Percentiles rank a stretch among this genome's conserved stretches.
These are phyloP conservation scores for Chondrosia reniformis DNA, from an alignment of 37 sponge, comb jelly and placozoan species.

Conservation along the genomic window DNA sequence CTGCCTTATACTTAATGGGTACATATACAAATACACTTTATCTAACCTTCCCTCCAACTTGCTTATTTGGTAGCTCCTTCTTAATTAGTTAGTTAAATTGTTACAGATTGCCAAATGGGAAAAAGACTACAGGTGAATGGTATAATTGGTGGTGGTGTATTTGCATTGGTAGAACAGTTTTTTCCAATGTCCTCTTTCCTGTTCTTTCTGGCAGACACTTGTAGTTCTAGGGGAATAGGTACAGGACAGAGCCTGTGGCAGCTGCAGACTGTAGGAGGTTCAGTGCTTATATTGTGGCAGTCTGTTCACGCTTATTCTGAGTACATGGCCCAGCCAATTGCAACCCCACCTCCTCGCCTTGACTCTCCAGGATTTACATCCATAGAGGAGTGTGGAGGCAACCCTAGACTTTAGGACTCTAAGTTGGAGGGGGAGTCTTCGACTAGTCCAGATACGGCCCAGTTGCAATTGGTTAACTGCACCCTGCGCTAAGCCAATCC, in stretches of 20 bases:
- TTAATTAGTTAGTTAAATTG: neutral
- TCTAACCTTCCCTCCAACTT: too few relatives aligned
- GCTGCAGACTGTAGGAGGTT: constrained; percentile 1
- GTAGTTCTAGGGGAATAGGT: neutral
- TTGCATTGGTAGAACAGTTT: too few relatives aligned
- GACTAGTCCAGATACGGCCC: neutral
- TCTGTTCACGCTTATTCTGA: neutral
- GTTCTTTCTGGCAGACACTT: neutral
- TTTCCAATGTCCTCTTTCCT: neutral
- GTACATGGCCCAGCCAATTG: neutral
- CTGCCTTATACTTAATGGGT: too few relatives aligned
- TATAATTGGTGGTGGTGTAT: neutral
- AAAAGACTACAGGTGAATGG: neutral
- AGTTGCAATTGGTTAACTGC: neutral
- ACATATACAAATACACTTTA: too few relatives aligned
- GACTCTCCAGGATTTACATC: neutral
- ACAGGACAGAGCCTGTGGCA: neutral
- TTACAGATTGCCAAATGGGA: neutral
- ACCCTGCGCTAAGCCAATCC: neutral
- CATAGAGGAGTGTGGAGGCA: constrained; percentile 1
- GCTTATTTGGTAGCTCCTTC: neutral
- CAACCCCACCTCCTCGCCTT: too few relatives aligned
- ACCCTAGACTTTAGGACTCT: neutral
- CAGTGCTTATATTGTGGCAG: neutral
- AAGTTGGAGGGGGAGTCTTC: neutral